Evolutionary conservation across 2,797 vertebrate genomes (phyloP).

Genomic region (Syngnathus rostellatus): DNA sequence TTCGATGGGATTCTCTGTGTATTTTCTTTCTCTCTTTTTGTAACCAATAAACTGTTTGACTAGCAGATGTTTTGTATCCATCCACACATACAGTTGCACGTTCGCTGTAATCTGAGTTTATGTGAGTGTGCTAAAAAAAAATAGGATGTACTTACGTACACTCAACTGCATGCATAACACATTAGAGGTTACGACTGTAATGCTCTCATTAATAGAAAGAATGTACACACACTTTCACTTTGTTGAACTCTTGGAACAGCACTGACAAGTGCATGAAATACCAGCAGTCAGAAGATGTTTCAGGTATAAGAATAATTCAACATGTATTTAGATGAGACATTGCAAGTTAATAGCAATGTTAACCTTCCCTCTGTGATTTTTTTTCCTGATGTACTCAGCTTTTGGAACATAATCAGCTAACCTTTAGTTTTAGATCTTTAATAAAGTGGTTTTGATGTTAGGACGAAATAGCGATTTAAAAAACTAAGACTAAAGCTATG

Average conservation of each 20-base stretch:
- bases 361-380: conserved; percentile 32
- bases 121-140: conserved; percentile 11
- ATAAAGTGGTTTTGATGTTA: too few relatives aligned
- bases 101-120: conserved; percentile 16
- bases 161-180: not conserved
- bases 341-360: not conserved
- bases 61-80: conserved; percentile 49
- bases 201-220: conserved; percentile 3
- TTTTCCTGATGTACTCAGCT: not conserved
- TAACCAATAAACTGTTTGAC: conserved; percentile 33
- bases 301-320: not conserved
- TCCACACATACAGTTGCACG: conserved; percentile 18
- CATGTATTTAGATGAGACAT: not conserved
- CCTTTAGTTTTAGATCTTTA: too few relatives aligned
- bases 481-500: too few relatives aligned
- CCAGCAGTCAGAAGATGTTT: conserved; percentile 1
- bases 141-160: conserved; percentile 13
- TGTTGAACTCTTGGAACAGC: conserved; percentile 2
- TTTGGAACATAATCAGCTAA: not conserved
- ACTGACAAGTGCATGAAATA: conserved; percentile 3
- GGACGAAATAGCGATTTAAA: too few relatives aligned
- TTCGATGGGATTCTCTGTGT: conserved; percentile 49
- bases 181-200: conserved; percentile 2
- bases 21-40: conserved; percentile 17
- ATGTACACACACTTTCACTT: not conserved